These are phyloP conservation scores for Strix aluco DNA, from an alignment of 2,113 vertebrate species.

Conservation along the genomic window DNA sequence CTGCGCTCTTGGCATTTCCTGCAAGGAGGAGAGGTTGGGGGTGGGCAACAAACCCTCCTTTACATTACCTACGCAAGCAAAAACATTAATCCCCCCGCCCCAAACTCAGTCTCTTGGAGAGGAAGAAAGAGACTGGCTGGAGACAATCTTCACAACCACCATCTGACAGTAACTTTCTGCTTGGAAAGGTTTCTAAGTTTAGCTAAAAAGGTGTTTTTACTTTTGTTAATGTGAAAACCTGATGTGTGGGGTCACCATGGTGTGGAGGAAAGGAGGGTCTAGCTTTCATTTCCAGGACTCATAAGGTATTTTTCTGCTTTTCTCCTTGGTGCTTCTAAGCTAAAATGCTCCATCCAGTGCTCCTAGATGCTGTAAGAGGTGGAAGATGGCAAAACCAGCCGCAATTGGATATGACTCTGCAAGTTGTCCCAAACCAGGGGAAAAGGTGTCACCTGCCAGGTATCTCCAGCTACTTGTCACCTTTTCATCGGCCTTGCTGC, in stretches of 20 bases:
- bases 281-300: background rate
- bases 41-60: background rate
- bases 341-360: background rate
- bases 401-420: background rate
- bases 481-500: background rate
- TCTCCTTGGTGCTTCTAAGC: background rate
- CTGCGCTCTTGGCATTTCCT: background rate
- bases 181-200: background rate
- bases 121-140: background rate
- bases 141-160: background rate
- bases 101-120: background rate
- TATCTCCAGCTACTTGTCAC: background rate
- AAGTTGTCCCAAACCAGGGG: background rate
- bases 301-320: background rate
- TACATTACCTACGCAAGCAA: background rate
- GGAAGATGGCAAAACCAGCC: background rate
- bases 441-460: background rate
- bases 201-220: background rate
- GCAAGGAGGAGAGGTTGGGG: background rate
- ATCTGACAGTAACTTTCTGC: background rate
- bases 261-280: background rate
- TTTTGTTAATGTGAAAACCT: background rate
- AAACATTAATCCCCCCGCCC: fast-evolving
- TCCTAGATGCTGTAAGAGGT: background rate
- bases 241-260: background rate